Base-by-base conservation (phyloP, 1,140 invertebrate species). In the Calephelis virginiensis region DNA sequence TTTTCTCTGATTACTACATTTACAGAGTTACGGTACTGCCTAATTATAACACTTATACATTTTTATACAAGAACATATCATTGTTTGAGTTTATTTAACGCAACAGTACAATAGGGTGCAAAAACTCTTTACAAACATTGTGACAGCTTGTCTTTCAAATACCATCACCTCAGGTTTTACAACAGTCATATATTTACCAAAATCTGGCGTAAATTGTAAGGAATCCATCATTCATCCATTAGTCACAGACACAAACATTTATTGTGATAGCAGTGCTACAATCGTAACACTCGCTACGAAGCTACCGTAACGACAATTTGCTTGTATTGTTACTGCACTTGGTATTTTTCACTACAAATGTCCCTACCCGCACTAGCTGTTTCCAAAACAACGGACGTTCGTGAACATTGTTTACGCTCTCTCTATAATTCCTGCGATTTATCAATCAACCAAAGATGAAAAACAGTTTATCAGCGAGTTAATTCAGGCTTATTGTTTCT, bases 251-350 rank as follows among this genome's bases (percentile, higher is more conserved):
- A 81, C 78, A 86, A 83, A 87, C 83, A 82, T 85, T 86, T 83
- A 80, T 85, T 86, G 84, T 87, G 82, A 85, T 86, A 78, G 77
- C 75, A 82, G 71, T 78, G 78, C 80, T 89, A 89, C 89, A 90
- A 89, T 89, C 86, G 85, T 76, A 84, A 88, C 85, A 89, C 85
- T 88, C 79, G 85, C 85, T 89, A 82, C 83, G 85, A 89, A 85
- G 87, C 89, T 91, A 91, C 89, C 89, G 89, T 89, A 89, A 87
- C 89, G 82, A 80, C 89, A 89, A 89, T 90, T 90, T 89, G 86
- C 83, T 70, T 70, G 80, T 79, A 86, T 90, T 91, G 86, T 91
- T 89, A 81, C 72, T 77, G 70, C 59, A 67, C 70, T 76, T n/a
- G 81, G 68, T 83, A 82, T 83, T 86, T 83, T 89, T 90, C 89